A percentile compares a stretch with the other conserved stretches of the same genome.
These are phyloP conservation scores for Eubucco bourcierii DNA, from an alignment of 2,113 vertebrate species.

Conservation along the genomic window DNA sequence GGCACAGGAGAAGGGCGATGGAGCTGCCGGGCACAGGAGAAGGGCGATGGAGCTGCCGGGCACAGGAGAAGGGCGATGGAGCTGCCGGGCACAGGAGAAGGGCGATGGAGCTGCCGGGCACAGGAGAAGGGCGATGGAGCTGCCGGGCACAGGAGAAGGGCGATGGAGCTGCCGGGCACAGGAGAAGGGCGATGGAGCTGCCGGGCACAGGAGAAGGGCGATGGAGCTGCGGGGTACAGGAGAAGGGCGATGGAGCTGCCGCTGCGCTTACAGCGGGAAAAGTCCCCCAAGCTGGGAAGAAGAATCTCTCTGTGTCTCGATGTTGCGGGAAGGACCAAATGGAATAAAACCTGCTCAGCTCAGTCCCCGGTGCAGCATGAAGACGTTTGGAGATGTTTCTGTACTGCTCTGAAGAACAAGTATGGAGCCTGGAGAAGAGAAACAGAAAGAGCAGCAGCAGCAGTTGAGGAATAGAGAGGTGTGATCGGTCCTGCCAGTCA, in stretches of 20 bases:
- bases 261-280: not conserved
- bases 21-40: too few species aligned
- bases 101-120: too few species aligned
- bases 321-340: not conserved
- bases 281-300: rapidly evolving
- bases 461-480: not conserved
- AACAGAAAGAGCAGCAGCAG: not conserved
- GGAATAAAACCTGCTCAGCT: not conserved
- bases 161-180: too few species aligned
- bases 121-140: too few species aligned
- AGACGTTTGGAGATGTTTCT: rapidly evolving
- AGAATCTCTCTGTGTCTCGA: not conserved
- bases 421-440: not conserved
- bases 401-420: too few species aligned
- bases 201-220: too few species aligned
- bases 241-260: rapidly evolving
- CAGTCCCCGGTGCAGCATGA: rapidly evolving
- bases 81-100: not conserved
- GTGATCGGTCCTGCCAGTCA: rapidly evolving
- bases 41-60: not conserved
- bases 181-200: too few species aligned
- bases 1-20: too few species aligned
- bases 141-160: too few species aligned
- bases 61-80: not conserved
- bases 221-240: too few species aligned